Evolutionary conservation across 1,140 invertebrate species (phyloP).

Genomic region (Panagrolaimus sp.): DNA sequence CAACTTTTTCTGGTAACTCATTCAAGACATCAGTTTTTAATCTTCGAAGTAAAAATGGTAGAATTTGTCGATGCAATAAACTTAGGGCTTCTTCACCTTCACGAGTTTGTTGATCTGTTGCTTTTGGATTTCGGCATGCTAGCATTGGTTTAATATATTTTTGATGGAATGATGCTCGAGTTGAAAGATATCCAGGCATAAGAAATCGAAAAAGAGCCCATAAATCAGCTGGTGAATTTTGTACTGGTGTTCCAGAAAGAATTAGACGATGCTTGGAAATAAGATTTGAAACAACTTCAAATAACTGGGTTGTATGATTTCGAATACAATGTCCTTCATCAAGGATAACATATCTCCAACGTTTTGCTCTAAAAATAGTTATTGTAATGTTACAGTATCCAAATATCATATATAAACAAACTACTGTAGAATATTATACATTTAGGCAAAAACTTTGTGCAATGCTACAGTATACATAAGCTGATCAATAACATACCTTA

Average conservation of each 20-base stretch:
- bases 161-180: conserved; percentile 83
- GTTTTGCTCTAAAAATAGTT: conserved; percentile 32
- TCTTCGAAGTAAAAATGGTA: conserved; percentile 88
- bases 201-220: conserved; percentile 98
- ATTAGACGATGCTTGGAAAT: conserved; percentile 86
- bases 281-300: conserved; percentile 81
- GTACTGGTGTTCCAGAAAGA: conserved; percentile 91
- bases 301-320: conserved; percentile 76
- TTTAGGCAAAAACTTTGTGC: too few relatives aligned
- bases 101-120: conserved; percentile 76
- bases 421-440: too few relatives aligned
- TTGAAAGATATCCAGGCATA: conserved; percentile 95
- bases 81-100: conserved; percentile 64
- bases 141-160: conserved; percentile 83
- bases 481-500: conserved; percentile 3
- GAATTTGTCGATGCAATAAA: conserved; percentile 81
- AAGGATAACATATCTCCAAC: conserved; percentile 92
- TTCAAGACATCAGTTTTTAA: conserved; percentile 95
- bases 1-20: conserved; percentile 95
- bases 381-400: neutral
- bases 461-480: too few relatives aligned
- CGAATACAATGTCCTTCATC: conserved; percentile 98
- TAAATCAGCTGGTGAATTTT: conserved; percentile 91
- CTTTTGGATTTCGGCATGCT: conserved; percentile 83
- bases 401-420: too few relatives aligned